A percentile compares a stretch with the other conserved stretches of the same genome.
These are phyloP conservation scores for Spheniscus mendiculus DNA, from an alignment of 2,113 vertebrate genomes.

Conservation along the genomic window DNA sequence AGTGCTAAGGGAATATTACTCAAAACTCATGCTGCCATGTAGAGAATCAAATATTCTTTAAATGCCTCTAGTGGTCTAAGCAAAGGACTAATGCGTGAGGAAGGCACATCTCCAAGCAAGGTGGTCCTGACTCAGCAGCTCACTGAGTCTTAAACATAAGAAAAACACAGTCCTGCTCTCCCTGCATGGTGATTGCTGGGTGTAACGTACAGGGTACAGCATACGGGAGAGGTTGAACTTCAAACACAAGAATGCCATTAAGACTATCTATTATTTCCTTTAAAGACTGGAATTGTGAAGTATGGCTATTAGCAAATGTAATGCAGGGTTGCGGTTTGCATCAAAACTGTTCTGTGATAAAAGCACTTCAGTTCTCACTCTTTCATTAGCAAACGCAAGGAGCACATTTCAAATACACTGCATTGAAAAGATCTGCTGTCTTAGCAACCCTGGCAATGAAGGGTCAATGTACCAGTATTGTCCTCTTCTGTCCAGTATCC, in stretches of 20 bases:
- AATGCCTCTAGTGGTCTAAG: background rate
- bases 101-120: background rate
- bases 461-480: too few species aligned
- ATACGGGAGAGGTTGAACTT: background rate
- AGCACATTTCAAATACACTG: background rate
- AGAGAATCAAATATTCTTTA: background rate
- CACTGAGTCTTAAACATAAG: background rate
- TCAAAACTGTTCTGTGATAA: background rate
- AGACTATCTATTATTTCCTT: background rate
- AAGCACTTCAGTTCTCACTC: background rate
- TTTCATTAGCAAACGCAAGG: background rate
- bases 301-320: background rate
- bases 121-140: constrained; percentile 26
- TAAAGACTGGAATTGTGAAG: background rate
- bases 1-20: background rate
- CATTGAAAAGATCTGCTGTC: background rate
- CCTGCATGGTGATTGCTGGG: background rate
- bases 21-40: background rate
- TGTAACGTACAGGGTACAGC: background rate
- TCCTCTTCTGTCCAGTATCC: background rate
- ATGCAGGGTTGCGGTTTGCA: background rate
- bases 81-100: background rate
- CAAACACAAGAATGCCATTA: background rate
- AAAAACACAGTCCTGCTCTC: background rate
- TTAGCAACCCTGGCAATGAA: background rate